Evolutionary conservation across 2,888 invertebrate species (phyloP), one percentile per base, ranked within the genome.

Genomic region (Apotomis capreana): DNA sequence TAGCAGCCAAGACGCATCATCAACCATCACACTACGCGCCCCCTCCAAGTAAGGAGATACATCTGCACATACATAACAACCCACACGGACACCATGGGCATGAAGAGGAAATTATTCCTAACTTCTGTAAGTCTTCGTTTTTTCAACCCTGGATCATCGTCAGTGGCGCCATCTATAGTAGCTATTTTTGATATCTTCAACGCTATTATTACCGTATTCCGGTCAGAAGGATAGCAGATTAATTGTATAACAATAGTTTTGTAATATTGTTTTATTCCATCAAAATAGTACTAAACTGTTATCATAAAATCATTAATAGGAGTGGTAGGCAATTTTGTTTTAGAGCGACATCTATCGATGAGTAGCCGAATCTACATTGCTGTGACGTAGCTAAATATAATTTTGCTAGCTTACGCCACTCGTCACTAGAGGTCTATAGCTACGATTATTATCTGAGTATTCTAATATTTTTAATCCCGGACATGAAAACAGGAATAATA

Each of bases 31-130:
- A 81, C n/a, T 89, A 89, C 88, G 85, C 88, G 46, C 76, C 80
- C 3, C 76, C 81, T 1, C 76, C 81, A 3, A 88, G 90, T 76
- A 94, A 93, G 75, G 93, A 94, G 74, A 90, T 94, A 2, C 94
- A 94, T 54, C 82, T 94, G 0, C 94, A 94, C 78, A 92, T 93
- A 12, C 93, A 93, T 74, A 91, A 89, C 13, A 84, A 85, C 0
- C 86, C 86, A 0, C 78, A 81, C 5, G 81, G 80, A 8, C 77
- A 81, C 0, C 80, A 86, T 6, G 87, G 86, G 0, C 85, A 87
- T 5, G 82, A 83, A 37, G 74, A 74, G 0, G 71, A 71, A 40
- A 44, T 68, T n/a, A 37, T 72, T 8, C 72, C 72, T 15, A 63
- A 72, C 13, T 3, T 72, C 0, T 44, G 72, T 72, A 15, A 68